phyloP scores from a whole-genome alignment of 2,113 vertebrate species.

The Oreochromis tanganicae region DNA sequence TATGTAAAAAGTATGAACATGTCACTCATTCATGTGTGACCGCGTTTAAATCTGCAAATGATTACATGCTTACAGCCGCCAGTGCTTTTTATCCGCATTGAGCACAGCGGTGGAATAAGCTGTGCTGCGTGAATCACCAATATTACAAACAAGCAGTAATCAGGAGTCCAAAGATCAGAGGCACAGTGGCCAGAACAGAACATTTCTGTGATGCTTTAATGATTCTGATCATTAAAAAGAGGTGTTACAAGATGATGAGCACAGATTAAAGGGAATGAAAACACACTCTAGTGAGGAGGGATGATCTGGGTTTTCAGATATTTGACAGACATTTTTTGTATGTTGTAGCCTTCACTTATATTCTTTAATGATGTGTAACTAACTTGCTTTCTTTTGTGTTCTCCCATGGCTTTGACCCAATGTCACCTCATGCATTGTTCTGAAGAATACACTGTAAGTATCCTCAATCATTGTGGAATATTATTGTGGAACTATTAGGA shows the following conservation, averaged over 20 bases:
- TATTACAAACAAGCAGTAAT: neutral
- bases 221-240: neutral
- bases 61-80: neutral
- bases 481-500: neutral
- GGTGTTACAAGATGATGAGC: neutral
- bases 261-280: neutral
- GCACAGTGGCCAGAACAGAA: neutral
- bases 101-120: neutral
- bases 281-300: neutral
- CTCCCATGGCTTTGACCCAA: slow-evolving; percentile 43
- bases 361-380: neutral
- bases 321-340: neutral
- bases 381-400: slow-evolving; percentile 14
- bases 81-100: neutral
- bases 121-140: neutral
- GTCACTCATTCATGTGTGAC: neutral
- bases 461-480: neutral
- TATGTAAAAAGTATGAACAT: neutral
- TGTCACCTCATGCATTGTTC: slow-evolving; percentile 38
- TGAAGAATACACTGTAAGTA: slow-evolving; percentile 94
- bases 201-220: neutral
- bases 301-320: neutral
- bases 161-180: neutral
- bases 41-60: neutral
- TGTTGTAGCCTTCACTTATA: neutral